A percentile compares a stretch with the other conserved stretches of the same genome.
These are phyloP conservation scores for Oasisia sp. DNA, from an alignment of 2,888 invertebrate species.

Conservation along the genomic window DNA sequence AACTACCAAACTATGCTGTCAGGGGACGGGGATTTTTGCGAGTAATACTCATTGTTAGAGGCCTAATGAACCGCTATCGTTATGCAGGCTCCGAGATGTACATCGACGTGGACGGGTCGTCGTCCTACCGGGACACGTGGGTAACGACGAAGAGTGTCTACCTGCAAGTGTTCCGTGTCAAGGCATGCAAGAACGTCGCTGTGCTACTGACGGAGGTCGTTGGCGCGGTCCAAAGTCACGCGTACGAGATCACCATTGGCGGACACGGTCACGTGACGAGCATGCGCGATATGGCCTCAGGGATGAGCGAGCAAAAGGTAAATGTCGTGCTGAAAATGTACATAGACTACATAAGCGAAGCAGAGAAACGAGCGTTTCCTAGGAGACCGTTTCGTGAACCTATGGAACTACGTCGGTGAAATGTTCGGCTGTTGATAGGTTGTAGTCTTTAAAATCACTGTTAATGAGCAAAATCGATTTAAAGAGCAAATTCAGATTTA, in stretches of 20 bases:
- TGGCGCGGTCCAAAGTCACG: background rate
- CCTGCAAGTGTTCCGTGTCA: background rate
- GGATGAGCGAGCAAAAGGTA: background rate
- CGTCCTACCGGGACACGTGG: background rate
- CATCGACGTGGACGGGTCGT: background rate
- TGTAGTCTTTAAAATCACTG: no score
- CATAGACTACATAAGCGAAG: background rate
- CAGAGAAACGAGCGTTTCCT: background rate
- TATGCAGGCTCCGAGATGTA: constrained; percentile 8
- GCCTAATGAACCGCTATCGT: background rate
- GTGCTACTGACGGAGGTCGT: background rate
- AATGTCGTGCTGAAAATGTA: background rate
- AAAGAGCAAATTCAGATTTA: no score
- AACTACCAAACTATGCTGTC: no score
- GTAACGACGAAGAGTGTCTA: background rate
- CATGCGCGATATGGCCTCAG: background rate
- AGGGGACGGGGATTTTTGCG: no score
- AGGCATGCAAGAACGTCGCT: background rate
- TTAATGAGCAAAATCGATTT: no score
- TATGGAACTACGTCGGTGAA: no score
- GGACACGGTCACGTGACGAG: background rate
- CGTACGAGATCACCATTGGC: background rate
- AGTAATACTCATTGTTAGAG: background rate
- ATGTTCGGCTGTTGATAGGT: no score
- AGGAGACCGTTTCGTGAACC: no score